Percentiles rank a stretch among this genome's conserved stretches.
Evolutionary conservation across 2,113 vertebrate species (phyloP).

Genomic region (Philantomba maxwellii): DNA sequence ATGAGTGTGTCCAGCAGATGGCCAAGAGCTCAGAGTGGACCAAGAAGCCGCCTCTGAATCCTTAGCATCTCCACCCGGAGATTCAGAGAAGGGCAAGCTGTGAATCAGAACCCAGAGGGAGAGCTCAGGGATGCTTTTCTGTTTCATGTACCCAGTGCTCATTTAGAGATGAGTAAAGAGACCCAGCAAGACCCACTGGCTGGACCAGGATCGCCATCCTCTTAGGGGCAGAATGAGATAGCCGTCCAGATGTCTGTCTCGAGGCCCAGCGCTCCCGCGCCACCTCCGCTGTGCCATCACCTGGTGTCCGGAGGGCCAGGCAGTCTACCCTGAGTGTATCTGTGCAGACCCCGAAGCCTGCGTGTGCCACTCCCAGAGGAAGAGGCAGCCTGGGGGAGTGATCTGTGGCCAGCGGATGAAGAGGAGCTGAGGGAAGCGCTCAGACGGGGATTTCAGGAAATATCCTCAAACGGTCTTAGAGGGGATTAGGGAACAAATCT

Average conservation of each 20-base stretch:
- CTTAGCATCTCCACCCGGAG: neutral
- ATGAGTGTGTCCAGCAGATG: neutral
- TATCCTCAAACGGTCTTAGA: conserved; percentile 27
- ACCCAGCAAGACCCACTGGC: neutral
- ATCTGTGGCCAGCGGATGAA: neutral
- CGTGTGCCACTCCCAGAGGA: neutral
- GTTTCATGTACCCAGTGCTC: neutral
- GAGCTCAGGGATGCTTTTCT: neutral
- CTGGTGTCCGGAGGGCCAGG: neutral
- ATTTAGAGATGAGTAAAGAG: neutral
- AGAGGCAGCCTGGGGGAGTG: neutral
- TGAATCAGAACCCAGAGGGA: neutral
- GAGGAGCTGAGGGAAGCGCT: neutral
- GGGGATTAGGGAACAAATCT: neutral
- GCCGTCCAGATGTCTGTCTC: neutral
- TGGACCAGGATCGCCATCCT: neutral
- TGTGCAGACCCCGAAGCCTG: neutral
- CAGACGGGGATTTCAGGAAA: neutral
- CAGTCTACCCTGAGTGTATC: neutral
- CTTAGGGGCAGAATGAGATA: neutral
- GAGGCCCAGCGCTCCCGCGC: neutral
- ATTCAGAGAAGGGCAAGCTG: neutral
- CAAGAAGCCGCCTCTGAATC: neutral
- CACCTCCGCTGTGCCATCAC: neutral
- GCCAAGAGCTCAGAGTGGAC: neutral